Evolutionary conservation across 2,113 vertebrate genomes (phyloP).

Genomic region (Nymphicus hollandicus): DNA sequence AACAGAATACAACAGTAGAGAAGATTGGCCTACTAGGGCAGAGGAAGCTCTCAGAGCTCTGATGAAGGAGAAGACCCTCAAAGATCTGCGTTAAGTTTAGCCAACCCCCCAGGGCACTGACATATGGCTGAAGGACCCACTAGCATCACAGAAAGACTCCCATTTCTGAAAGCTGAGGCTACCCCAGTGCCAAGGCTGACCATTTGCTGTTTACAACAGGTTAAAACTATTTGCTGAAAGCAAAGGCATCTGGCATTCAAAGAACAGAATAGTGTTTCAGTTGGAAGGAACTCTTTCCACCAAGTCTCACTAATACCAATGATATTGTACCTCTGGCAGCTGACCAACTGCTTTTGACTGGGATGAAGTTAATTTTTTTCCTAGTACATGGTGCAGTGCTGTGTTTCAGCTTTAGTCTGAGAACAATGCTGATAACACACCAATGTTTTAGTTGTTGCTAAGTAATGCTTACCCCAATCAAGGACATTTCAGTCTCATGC

Average conservation of each 20-base stretch:
- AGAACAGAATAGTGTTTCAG: not conserved
- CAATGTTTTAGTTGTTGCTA: not conserved
- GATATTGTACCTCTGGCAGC: not conserved
- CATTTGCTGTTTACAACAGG: not conserved
- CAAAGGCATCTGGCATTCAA: not conserved
- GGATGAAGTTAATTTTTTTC: not conserved
- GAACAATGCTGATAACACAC: not conserved
- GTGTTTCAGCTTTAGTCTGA: not conserved
- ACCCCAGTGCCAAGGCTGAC: not conserved
- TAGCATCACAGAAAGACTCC: not conserved
- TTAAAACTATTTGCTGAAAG: not conserved
- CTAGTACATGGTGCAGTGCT: not conserved
- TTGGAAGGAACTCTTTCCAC: not conserved
- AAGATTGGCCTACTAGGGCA: not conserved
- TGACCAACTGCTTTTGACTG: not conserved
- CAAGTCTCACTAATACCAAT: not conserved
- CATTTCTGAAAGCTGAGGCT: not conserved
- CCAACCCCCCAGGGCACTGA: rapidly evolving
- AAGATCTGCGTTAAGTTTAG: not conserved
- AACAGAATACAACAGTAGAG: not conserved
- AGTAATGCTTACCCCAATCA: not conserved
- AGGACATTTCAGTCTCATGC: not conserved
- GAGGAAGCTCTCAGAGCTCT: not conserved
- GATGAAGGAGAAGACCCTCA: not conserved
- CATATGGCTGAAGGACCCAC: not conserved